Percentiles rank a stretch among this genome's conserved stretches.
These are phyloP conservation scores for Coccyzus lansbergi DNA, from an alignment of 2,797 vertebrate genomes.

Conservation along the genomic window DNA sequence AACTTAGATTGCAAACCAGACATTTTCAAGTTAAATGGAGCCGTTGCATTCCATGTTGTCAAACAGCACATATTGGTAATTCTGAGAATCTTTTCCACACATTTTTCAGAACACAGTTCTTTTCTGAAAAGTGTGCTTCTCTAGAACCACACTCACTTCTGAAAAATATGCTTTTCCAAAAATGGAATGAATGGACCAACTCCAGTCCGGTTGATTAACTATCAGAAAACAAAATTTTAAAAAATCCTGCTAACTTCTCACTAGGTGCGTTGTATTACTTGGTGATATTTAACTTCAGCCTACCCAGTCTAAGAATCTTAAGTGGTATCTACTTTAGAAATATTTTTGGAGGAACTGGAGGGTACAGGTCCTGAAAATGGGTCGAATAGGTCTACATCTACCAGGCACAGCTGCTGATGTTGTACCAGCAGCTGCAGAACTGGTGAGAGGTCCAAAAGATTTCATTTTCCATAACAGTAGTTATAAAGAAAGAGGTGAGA, in stretches of 20 bases:
- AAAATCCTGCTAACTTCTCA: background rate
- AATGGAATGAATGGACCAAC: background rate
- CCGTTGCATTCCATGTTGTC: background rate
- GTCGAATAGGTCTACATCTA: background rate
- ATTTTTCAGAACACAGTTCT: background rate
- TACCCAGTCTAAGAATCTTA: background rate
- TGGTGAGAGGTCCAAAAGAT: background rate
- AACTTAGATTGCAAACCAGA: background rate
- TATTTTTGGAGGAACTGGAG: background rate
- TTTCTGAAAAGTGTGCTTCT: background rate
- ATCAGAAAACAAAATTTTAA: background rate
- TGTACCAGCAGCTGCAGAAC: background rate
- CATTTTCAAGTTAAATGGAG: slow-evolving; percentile 5
- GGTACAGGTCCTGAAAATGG: background rate
- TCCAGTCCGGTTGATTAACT: background rate
- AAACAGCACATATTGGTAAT: background rate
- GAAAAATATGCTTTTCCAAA: background rate
- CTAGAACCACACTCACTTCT: background rate
- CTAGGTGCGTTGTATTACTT: background rate
- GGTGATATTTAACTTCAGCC: background rate
- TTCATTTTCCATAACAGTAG: background rate
- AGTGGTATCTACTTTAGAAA: background rate
- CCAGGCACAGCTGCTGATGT: background rate
- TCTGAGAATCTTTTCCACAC: background rate
- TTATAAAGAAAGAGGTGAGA: background rate